Conservation (phyloP, 1,140 invertebrate genomes). For the Drosophila bocqueti region DNA sequence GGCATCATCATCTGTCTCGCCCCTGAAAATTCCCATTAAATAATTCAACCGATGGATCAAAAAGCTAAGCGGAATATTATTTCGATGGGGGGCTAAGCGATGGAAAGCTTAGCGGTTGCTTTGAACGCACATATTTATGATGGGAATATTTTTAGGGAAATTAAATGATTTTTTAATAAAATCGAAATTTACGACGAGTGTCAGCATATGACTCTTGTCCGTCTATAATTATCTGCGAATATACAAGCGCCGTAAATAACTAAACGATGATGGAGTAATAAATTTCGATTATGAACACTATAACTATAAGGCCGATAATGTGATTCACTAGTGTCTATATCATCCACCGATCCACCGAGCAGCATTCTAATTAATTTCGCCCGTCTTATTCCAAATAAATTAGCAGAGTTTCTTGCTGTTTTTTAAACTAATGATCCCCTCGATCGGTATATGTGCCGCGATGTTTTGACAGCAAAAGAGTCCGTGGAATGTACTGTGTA, state of each 20-base stretch:
- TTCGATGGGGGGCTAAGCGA: constrained; percentile 20
- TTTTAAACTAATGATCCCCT: constrained; percentile 30
- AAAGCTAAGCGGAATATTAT: constrained; percentile 38
- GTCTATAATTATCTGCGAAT: constrained; percentile 39
- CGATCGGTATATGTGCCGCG: constrained; percentile 2
- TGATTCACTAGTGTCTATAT: constrained; percentile 17
- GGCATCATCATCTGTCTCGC: background rate
- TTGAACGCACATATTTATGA: constrained; percentile 57
- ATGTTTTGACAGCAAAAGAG: constrained; percentile 32
- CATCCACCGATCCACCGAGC: background rate
- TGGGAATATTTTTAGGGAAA: background rate
- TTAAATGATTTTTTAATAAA: constrained; percentile 57
- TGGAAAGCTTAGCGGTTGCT: constrained; percentile 27
- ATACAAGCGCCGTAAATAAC: constrained; percentile 26
- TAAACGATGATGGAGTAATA: constrained; percentile 21
- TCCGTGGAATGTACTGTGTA: constrained; percentile 19
- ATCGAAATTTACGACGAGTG: constrained; percentile 40
- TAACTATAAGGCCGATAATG: constrained; percentile 4
- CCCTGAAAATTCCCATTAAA: constrained; percentile 31
- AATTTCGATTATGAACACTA: constrained; percentile 18
- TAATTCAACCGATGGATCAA: constrained; percentile 36
- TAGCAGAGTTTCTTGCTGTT: constrained; percentile 15
- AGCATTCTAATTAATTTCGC: constrained; percentile 17
- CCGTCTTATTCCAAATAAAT: constrained; percentile 11
- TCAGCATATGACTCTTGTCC: constrained; percentile 22